These are phyloP conservation scores for Hypercompe scribonia DNA, from an alignment of 2,888 invertebrate species.

Conservation along the genomic window DNA sequence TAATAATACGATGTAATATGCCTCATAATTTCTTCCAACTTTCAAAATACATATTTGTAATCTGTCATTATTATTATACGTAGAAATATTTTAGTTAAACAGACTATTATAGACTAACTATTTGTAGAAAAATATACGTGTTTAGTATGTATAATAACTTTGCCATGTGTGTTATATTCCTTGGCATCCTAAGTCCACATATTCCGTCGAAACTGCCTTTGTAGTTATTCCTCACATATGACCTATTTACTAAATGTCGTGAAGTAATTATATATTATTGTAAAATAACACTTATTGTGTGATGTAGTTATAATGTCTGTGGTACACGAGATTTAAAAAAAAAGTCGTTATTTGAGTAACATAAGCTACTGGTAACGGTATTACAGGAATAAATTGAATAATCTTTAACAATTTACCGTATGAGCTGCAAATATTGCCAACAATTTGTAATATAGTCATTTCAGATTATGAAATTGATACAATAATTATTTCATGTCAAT, in stretches of 20 bases:
- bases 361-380: too few relatives aligned
- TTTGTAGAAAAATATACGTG: not conserved
- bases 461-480: not conserved
- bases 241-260: slow-evolving; percentile 21
- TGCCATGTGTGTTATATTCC: slow-evolving; percentile 3
- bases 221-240: slow-evolving; percentile 1
- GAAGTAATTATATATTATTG: slow-evolving; percentile 25
- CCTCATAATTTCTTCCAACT: slow-evolving; percentile 14
- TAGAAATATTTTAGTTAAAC: not conserved
- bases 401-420: too few relatives aligned
- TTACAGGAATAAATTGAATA: too few relatives aligned
- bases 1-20: slow-evolving; percentile 11
- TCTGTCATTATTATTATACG: not conserved
- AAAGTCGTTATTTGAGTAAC: not conserved
- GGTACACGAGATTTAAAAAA: not conserved
- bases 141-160: slow-evolving; percentile 5
- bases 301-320: not conserved
- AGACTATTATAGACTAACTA: not conserved
- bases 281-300: slow-evolving; percentile 10
- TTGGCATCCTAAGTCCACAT: slow-evolving; percentile 21
- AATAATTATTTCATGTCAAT: not conserved
- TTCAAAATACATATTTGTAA: not conserved
- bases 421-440: not conserved
- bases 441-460: not conserved
- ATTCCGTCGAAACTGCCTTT: slow-evolving; percentile 55